phyloP scores from a whole-genome alignment of 2,888 invertebrate genomes.

The Epistrophella euchroma region DNA sequence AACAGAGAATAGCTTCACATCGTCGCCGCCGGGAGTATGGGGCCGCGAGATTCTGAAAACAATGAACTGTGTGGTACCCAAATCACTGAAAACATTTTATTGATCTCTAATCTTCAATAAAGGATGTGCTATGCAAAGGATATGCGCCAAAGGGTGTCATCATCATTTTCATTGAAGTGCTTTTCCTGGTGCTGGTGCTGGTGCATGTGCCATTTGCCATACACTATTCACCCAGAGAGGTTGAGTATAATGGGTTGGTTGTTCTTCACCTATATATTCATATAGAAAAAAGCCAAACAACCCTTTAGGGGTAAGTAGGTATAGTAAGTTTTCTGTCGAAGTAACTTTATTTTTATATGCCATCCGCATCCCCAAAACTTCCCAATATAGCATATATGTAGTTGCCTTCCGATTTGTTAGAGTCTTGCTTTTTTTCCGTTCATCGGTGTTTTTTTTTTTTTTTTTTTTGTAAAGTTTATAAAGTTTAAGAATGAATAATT shows the following conservation, averaged over 20 bases:
- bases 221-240: not conserved
- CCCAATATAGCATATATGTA: no score
- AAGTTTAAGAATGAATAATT: constrained; percentile 68
- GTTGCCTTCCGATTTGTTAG: constrained; percentile 12
- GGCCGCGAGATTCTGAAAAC: constrained; percentile 18
- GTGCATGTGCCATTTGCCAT: constrained; percentile 25
- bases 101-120: constrained; percentile 67
- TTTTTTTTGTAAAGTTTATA: constrained; percentile 11
- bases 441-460: not conserved
- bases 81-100: constrained; percentile 63
- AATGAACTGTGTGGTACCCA: constrained; percentile 56
- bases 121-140: constrained; percentile 47
- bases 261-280: constrained; percentile 55
- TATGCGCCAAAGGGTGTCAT: constrained; percentile 63
- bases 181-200: no score
- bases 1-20: constrained; percentile 17
- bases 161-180: constrained; percentile 48
- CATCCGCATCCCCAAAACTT: not conserved
- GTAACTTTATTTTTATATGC: constrained; percentile 21
- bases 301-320: constrained; percentile 27
- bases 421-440: constrained; percentile 18
- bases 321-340: constrained; percentile 16
- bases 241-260: constrained; percentile 1
- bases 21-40: not conserved
- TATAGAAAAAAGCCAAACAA: constrained; percentile 44